These are phyloP conservation scores for Diarsia mendica DNA, from an alignment of 2,888 invertebrate genomes.

Conservation along the genomic window DNA sequence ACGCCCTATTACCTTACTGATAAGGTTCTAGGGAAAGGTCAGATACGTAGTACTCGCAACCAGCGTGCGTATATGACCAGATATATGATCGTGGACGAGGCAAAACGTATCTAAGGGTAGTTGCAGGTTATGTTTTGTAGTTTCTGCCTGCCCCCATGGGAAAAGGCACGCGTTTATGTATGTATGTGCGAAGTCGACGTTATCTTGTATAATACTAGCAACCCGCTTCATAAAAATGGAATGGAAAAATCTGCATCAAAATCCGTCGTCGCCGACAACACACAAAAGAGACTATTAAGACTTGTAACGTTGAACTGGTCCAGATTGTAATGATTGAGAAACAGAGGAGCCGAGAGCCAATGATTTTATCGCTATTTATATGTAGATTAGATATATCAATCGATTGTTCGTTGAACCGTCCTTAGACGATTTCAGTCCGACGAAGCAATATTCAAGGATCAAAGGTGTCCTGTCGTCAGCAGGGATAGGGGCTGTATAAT, in stretches of 20 bases:
- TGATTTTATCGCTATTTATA: neutral
- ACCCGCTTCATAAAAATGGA: neutral
- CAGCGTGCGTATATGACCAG: too few relatives aligned
- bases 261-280: neutral
- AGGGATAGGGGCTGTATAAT: conserved; percentile 43
- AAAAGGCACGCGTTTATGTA: too few relatives aligned
- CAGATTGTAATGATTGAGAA: neutral
- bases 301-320: neutral
- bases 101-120: too few relatives aligned
- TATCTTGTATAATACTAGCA: neutral
- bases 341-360: neutral
- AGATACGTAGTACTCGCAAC: too few relatives aligned
- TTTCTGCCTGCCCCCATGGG: too few relatives aligned
- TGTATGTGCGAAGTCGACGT: too few relatives aligned
- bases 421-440: conserved; percentile 5
- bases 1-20: too few relatives aligned
- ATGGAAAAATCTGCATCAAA: neutral
- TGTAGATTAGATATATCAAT: conserved; percentile 1
- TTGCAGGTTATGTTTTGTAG: too few relatives aligned
- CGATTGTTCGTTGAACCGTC: conserved; percentile 21
- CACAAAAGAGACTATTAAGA: neutral
- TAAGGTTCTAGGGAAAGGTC: too few relatives aligned
- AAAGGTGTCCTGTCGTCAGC: conserved; percentile 24
- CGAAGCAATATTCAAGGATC: conserved; percentile 25
- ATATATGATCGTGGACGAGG: too few relatives aligned